phyloP scores from a whole-genome alignment of 2,113 vertebrate genomes.

The Eonycteris spelaea region DNA sequence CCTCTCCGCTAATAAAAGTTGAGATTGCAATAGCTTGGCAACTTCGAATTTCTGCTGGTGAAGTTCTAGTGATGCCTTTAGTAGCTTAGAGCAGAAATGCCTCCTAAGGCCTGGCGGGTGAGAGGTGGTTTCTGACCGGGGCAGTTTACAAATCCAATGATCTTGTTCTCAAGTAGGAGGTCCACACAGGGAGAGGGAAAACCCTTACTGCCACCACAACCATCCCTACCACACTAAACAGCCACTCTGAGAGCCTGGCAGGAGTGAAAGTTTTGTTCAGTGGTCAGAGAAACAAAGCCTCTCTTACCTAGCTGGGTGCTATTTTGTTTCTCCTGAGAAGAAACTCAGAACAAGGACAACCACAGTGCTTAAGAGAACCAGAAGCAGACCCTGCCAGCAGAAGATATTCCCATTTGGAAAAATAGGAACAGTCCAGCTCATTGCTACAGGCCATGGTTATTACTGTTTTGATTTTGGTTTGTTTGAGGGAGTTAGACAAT shows the following conservation, averaged over 20 bases:
- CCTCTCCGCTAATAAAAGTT: not conserved
- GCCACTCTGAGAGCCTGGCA: not conserved
- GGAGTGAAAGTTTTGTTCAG: not conserved
- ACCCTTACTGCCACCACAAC: not conserved
- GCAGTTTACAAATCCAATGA: not conserved
- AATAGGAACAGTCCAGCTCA: not conserved
- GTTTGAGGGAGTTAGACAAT: not conserved
- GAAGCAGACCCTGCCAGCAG: not conserved
- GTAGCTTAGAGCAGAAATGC: constrained; percentile 8
- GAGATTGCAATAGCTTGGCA: not conserved
- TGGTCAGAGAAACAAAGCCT: not conserved
- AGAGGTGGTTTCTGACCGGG: not conserved
- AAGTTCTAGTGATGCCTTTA: not conserved
- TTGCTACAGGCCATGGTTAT: not conserved
- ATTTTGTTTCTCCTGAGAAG: constrained; percentile 38
- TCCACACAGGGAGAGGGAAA: not conserved
- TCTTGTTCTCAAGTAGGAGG: constrained; percentile 2
- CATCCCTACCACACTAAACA: not conserved
- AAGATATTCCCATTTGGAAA: not conserved
- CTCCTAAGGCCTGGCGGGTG: not conserved
- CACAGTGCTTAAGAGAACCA: not conserved
- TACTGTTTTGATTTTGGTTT: not conserved
- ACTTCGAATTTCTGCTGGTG: not conserved
- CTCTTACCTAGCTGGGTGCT: not conserved
- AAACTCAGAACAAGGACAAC: not conserved